Conservation (phyloP, 64 coral and sea anemone species). For the Pachyseris speciosa region DNA sequence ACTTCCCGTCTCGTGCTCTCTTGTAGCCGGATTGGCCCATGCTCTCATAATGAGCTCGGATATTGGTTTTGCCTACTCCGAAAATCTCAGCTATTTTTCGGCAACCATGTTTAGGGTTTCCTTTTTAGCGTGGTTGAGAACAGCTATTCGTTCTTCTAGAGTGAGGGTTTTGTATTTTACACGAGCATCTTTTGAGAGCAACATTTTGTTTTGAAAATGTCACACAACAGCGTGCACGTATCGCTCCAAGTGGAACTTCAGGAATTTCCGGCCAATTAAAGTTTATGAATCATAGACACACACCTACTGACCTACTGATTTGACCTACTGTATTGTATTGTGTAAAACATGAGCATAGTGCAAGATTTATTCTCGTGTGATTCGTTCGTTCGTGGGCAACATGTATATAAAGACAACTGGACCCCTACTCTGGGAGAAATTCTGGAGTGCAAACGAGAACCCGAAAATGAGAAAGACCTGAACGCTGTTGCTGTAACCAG, state of each 20-base stretch:
- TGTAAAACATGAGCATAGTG: too few species aligned
- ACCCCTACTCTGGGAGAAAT: neutral
- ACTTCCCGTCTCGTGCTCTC: conserved; percentile 33
- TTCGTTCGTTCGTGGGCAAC: conserved; percentile 15
- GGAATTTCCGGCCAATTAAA: too few species aligned
- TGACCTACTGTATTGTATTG: too few species aligned
- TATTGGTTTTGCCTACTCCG: conserved; percentile 12
- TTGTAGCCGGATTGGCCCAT: neutral
- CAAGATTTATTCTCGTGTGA: neutral
- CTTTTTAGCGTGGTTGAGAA: conserved; percentile 25
- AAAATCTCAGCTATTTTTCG: conserved; percentile 1
- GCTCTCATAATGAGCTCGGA: conserved; percentile 31
- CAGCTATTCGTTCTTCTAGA: conserved; percentile 41
- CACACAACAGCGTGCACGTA: too few species aligned
- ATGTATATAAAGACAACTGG: conserved; percentile 27
- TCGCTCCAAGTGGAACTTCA: too few species aligned
- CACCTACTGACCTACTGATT: too few species aligned
- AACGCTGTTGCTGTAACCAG: conserved; percentile 6
- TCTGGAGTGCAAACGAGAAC: too few species aligned
- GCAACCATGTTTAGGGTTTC: conserved; percentile 25
- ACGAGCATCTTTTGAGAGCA: too few species aligned
- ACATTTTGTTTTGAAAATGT: too few species aligned
- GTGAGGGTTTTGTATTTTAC: conserved; percentile 30
- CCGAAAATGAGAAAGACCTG: too few species aligned
- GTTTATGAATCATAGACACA: too few species aligned